Conservation (phyloP, 2,888 invertebrate species). For the Drosophila infuscata region DNA sequence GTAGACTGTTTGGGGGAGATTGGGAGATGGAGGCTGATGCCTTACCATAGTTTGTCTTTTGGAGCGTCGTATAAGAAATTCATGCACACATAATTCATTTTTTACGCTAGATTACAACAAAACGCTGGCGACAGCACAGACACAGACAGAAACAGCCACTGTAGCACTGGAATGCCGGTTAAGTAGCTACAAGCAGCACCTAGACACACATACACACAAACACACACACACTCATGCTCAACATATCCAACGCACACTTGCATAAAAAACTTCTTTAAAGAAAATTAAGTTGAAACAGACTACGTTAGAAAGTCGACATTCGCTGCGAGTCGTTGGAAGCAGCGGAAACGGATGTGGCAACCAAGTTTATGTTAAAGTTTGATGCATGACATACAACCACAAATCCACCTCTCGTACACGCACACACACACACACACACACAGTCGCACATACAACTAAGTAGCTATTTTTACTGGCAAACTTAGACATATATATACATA, state of each 20-base stretch:
- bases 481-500: conserved; percentile 15
- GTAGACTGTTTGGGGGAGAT: background rate
- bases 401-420: conserved; percentile 30
- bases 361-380: conserved; percentile 79
- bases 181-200: conserved; percentile 55
- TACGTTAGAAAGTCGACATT: conserved; percentile 38
- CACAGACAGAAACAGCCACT: conserved; percentile 1
- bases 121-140: conserved; percentile 48
- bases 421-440: conserved; percentile 3
- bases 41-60: conserved; percentile 21
- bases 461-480: conserved; percentile 62
- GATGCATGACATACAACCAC: conserved; percentile 67
- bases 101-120: conserved; percentile 77
- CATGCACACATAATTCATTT: conserved; percentile 78
- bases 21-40: background rate
- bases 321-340: conserved; percentile 40
- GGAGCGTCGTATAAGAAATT: conserved; percentile 67
- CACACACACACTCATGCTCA: conserved; percentile 10
- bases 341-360: conserved; percentile 76
- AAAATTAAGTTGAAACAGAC: conserved; percentile 71
- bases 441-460: conserved; percentile 37
- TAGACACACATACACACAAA: conserved; percentile 19
- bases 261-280: conserved; percentile 57
- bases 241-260: conserved; percentile 18
- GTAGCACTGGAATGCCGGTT: conserved; percentile 32